phyloP scores from a whole-genome alignment of 2,888 invertebrate genomes.

The Luperina nickerlii region DNA sequence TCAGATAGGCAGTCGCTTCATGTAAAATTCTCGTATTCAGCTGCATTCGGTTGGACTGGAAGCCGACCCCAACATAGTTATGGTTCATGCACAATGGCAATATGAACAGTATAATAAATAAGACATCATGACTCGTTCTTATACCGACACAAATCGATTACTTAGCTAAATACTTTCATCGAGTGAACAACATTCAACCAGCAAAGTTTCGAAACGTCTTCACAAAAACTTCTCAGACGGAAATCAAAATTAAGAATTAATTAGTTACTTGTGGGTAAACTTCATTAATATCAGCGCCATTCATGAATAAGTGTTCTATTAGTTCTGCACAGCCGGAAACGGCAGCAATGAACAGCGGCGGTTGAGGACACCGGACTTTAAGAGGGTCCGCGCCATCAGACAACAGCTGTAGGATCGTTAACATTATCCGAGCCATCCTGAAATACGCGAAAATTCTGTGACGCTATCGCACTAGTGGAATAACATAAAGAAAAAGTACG shows the following conservation, averaged over 20 bases:
- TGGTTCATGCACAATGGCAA: no score
- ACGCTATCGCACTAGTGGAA: no score
- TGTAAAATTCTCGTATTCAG: not conserved
- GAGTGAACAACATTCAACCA: not conserved
- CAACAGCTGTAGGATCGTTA: constrained; percentile 78
- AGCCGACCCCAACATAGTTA: not conserved
- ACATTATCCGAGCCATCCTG: constrained; percentile 77
- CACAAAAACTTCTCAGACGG: not conserved
- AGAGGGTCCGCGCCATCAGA: constrained; percentile 80
- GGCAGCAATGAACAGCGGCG: constrained; percentile 79
- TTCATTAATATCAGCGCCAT: constrained; percentile 83
- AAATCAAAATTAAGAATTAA: not conserved
- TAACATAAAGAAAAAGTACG: no score
- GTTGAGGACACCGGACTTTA: constrained; percentile 79
- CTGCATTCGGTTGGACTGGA: not conserved
- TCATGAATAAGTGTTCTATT: constrained; percentile 72
- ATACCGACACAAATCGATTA: not conserved
- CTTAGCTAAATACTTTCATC: not conserved
- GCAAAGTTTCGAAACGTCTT: not conserved
- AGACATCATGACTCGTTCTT: not conserved
- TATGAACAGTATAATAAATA: no score
- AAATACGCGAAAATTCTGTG: constrained; percentile 27
- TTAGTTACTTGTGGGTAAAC: constrained; percentile 73
- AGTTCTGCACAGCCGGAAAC: constrained; percentile 74
- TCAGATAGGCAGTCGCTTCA: not conserved